A percentile compares a stretch with the other conserved stretches of the same genome.
Evolutionary conservation across 1,140 invertebrate genomes (phyloP).

Genomic region (Drosophila ananassae): DNA sequence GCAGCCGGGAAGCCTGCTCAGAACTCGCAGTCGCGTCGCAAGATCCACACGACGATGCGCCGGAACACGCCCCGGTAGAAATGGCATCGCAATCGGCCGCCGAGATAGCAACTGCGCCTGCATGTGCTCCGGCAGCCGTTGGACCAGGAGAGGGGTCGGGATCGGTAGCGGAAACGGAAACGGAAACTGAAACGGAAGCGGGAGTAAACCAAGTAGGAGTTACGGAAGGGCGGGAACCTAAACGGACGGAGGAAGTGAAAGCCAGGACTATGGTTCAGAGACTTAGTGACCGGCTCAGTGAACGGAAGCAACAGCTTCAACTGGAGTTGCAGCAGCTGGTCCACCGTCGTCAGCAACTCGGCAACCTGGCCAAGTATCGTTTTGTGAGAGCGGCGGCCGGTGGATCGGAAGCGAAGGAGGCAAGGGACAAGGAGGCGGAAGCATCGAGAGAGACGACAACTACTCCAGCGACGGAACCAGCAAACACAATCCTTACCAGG

Average conservation of each 20-base stretch:
- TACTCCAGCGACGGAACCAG: background rate
- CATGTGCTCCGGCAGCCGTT: conserved; percentile 15
- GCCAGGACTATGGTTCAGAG: background rate
- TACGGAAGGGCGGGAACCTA: background rate
- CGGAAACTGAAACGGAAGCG: background rate
- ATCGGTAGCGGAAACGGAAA: background rate
- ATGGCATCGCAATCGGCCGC: conserved; percentile 45
- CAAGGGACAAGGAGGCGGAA: background rate
- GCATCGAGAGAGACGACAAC: background rate
- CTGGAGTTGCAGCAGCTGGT: conserved; percentile 11
- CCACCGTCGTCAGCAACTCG: conserved; percentile 5
- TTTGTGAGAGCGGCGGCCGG: conserved; percentile 34
- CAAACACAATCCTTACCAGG: background rate
- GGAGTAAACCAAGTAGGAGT: background rate
- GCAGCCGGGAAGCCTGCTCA: conserved; percentile 47
- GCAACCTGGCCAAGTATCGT: conserved; percentile 33
- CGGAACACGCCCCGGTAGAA: conserved; percentile 71
- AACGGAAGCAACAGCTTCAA: conserved; percentile 17
- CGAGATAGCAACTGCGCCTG: conserved; percentile 28
- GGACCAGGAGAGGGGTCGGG: background rate
- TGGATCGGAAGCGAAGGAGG: background rate
- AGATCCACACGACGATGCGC: conserved; percentile 57
- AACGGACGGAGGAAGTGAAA: background rate
- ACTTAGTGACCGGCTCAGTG: background rate
- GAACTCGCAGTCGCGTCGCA: conserved; percentile 59